Evolutionary conservation across 2,113 vertebrate genomes (phyloP).

Genomic region (Origma solitaria): DNA sequence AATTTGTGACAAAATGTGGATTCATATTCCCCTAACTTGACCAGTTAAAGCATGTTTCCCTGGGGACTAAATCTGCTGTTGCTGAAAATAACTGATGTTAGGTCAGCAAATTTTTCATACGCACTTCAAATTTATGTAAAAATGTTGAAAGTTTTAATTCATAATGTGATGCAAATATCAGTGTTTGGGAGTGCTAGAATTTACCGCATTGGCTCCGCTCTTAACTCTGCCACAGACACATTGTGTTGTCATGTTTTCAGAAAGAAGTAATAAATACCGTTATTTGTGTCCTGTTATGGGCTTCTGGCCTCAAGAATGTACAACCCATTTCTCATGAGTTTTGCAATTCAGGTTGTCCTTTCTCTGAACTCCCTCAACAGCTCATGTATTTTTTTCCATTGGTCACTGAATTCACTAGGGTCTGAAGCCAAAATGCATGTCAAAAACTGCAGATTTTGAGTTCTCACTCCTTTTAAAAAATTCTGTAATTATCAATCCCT

Average conservation of each 20-base stretch:
- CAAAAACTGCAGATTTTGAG: background rate
- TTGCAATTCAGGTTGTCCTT: background rate
- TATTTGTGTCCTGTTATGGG: background rate
- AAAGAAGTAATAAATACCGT: background rate
- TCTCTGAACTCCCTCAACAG: background rate
- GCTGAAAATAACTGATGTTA: background rate
- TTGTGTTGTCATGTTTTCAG: background rate
- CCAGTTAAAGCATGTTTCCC: background rate
- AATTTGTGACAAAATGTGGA: background rate
- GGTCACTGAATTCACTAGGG: background rate
- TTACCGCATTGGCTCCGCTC: background rate
- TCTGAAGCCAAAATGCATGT: background rate
- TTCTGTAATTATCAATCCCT: background rate
- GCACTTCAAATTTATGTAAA: background rate
- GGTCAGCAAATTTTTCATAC: background rate
- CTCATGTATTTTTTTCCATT: background rate
- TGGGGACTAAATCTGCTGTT: background rate
- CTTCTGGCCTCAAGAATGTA: background rate
- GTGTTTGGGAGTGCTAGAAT: background rate
- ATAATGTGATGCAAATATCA: background rate
- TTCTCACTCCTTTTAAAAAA: background rate
- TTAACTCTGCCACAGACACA: background rate
- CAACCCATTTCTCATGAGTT: background rate
- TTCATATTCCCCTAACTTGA: background rate
- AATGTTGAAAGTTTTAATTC: background rate